Evolutionary conservation across 2,113 vertebrate species (phyloP), one percentile per base, ranked within the genome.

Genomic region (Takifugu flavidus): DNA sequence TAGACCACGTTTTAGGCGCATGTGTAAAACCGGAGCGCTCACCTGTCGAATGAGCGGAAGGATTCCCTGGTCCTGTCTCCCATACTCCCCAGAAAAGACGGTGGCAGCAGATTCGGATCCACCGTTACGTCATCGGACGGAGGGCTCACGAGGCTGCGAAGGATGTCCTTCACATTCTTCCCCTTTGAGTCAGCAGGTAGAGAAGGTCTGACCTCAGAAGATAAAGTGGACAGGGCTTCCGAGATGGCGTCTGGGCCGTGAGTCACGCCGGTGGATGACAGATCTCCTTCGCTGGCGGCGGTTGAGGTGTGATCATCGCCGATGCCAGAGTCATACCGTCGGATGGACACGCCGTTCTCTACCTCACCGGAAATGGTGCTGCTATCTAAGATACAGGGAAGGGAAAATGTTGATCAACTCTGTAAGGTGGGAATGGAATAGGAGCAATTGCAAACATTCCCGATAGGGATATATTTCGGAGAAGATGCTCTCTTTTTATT

Each of bases 1-100:
- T 14, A 4, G 13, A 6, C 6, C 51, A 26, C 13, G 52, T 34
- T 45, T 28, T 46, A 46, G 15, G 8, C 45, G 1, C 7, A 10
- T 42, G 6, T 39, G 4, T 50, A 45, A 25, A 62, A 62, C 52
- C 3, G 25, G 42, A 29, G 20, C 7, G 6, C 85, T 80, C 89
- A 99, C 96, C 96, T 94, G 88, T 99, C 96, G 86, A 99, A 99
- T 13, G 95, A 98, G 58, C 90, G 89, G 80, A 96, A 95, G 2
- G 91, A 90, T 3, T 95, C 92, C 49, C 75, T 80, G 79, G 87
- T 79, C 3, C 83, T 72, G 1, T 96, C 93, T 0, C 92, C 89
- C 45, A 94, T 83, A 14, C 85, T 67, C 31, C 95, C 95, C 1
- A 98, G 86, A 74, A 97, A 95, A 4, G 92, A 0, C 1, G 94